Evolutionary conservation across 2,888 invertebrate genomes (phyloP), one percentile per base, ranked within the genome.

Genomic region (Phortica okadai): DNA sequence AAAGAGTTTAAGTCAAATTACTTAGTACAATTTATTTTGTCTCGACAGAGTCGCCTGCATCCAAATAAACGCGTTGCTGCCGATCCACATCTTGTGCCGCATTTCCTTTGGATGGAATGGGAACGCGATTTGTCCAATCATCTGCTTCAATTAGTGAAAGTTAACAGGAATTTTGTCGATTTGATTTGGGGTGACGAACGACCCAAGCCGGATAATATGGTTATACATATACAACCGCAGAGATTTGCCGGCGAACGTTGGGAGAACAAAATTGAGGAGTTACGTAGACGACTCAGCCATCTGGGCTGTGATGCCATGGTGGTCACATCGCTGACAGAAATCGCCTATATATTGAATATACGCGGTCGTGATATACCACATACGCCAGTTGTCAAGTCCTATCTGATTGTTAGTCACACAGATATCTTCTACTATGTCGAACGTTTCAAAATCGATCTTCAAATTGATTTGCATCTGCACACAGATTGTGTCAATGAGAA

Each of bases 331-430:
- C 91, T 98, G 75, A 97, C 97, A 84, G 97, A 98, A 91, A 94
- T 96, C 66, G 96, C 97, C 0, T 98, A 97, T 95, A 91, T 98
- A 50, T 92, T 97, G 54, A 98, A 98, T 90, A 94, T 98, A 21
- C 93, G 98, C n/a, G 97, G 97, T 0, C 92, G 94, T 76, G 98
- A 98, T 92, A 93, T 97, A 80, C 95, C 95, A 0, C 95, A 94
- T 89, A 96, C 95, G 0, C 97, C 98, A 0, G 94, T 96, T 21
- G 92, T 97, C 8, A 94, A 95, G 88, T 94, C 96, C 4, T 97
- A 96, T 89, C 93, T 95, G 1, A 92, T 96, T 59, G 90, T 97
- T 64, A 95, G 94, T 76, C 92, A 93, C 79, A 92, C 93, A 5
- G 93, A 94, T 74, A 92, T 96, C 42, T 93, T 94, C 83, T 93